Base-by-base conservation (phyloP, 2,797 vertebrate genomes). In the Hydrolagus colliei region DNA sequence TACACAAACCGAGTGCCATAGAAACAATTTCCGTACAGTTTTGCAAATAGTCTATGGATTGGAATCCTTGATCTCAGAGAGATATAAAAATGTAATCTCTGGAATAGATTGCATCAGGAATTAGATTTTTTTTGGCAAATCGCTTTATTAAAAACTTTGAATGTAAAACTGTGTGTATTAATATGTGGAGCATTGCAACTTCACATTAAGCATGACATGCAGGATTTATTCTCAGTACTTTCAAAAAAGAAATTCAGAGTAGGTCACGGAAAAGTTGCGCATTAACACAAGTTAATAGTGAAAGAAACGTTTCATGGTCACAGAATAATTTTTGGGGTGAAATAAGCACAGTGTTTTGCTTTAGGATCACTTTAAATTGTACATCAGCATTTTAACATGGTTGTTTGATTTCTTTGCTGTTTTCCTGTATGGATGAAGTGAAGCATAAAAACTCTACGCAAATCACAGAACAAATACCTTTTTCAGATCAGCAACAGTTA, bases 101-200 rank as follows among this genome's bases (percentile, higher is more conserved):
- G 16, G 41, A 84, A 71, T 71, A 18, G 32, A 71, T 52, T 67
- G 79, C 16, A 82, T 82, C 68, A 41, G 65, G 79, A 82, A 82
- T 68, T 82, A 82, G 4, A 41, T 68, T 82, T 82, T 52, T 52
- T 52, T 82, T 20, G 27, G 35, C 41, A 16, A 84, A 71, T 52
- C 32, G 9, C 16, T n/a, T 20, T 84, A 10, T 84, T 27, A 80
- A 80, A 27, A 52, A 3, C 6, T 13, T 9, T 22, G 62, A 32
- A 80, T 68, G 35, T 52, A 41, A 71, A 84, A 20, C 27, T 9
- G 41, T 16, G 10, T 35, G 0, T 20, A 52, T 71, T 5, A 52
- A 41, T 71, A 35, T n/a, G 71, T 12, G 18, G 18, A 84, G 65
- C 20, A 16, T 68, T 71, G 2, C 32, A 84, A 65, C 27, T 84